phyloP scores from a whole-genome alignment of 2,797 vertebrate genomes.

The Onychomys torridus region DNA sequence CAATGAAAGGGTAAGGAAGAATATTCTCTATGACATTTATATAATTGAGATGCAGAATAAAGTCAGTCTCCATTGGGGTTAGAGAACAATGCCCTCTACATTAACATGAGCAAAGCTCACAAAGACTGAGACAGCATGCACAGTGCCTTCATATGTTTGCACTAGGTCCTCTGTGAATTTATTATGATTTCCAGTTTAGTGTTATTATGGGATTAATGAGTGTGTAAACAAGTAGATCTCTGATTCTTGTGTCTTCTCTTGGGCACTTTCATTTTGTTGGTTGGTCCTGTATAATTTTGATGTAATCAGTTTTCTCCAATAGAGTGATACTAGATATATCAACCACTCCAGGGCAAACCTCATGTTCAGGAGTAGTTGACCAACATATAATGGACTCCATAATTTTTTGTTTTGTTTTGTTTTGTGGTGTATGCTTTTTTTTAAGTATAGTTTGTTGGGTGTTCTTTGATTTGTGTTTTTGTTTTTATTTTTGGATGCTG shows the following conservation, averaged over 20 bases:
- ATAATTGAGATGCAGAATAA: neutral
- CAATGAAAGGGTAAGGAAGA: neutral
- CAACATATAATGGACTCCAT: neutral
- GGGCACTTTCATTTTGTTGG: neutral
- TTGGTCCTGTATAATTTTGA: neutral
- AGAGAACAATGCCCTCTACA: neutral
- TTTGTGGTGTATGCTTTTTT: neutral
- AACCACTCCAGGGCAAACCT: neutral
- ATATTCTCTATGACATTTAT: neutral
- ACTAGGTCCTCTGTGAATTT: neutral
- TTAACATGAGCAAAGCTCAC: neutral
- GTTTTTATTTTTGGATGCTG: neutral
- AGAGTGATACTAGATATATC: neutral
- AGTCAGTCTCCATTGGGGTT: neutral
- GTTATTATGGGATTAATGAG: neutral
- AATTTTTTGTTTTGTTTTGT: neutral
- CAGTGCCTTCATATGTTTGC: accelerated
- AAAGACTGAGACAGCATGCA: neutral
- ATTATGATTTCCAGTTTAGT: neutral
- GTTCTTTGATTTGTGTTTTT: neutral
- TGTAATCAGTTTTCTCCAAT: neutral
- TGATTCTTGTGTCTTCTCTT: neutral
- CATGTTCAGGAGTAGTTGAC: neutral
- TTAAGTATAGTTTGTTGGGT: neutral
- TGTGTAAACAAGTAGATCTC: neutral